Percentiles rank a stretch among this genome's conserved stretches.
Conservation (phyloP, 23 tunicate genomes). For the Corella eumyota region DNA sequence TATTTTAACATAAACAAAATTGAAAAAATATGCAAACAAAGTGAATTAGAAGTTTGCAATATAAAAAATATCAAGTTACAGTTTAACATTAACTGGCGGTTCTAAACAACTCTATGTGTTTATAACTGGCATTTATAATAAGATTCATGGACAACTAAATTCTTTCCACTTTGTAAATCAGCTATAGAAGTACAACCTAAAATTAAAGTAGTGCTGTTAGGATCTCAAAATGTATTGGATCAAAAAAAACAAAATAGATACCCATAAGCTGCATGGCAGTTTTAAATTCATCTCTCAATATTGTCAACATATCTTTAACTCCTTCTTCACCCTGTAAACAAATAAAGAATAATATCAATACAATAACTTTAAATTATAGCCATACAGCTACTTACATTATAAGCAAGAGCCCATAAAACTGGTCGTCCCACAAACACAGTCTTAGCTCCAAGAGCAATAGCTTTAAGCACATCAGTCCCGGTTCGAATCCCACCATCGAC, state of each 20-base stretch:
- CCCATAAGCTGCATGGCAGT: conserved; percentile 60
- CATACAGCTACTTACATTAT: conserved; percentile 46
- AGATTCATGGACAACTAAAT: conserved; percentile 19
- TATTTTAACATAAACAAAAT: no score
- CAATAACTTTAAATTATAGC: no score
- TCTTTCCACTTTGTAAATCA: conserved; percentile 7
- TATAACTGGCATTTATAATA: conserved; percentile 1
- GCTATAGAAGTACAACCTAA: conserved; percentile 14
- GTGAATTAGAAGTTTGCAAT: no score
- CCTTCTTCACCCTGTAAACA: conserved; percentile 57
- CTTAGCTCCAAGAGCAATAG: conserved; percentile 70
- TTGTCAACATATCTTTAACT: conserved; percentile 38
- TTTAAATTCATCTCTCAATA: conserved; percentile 45
- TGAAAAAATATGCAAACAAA: no score
- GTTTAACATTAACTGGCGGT: no score
- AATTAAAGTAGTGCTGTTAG: not conserved
- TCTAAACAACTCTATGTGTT: no score
- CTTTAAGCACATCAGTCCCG: conserved; percentile 65
- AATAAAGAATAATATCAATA: no score
- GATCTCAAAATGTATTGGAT: no score
- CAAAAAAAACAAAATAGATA: no score
- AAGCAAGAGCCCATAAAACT: conserved; percentile 65
- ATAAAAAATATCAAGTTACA: no score
- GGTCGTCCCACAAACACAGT: conserved; percentile 84
- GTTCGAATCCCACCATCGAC: conserved; percentile 66